phyloP scores from a whole-genome alignment of 2,113 vertebrate species.

The Butastur rufipennis region DNA sequence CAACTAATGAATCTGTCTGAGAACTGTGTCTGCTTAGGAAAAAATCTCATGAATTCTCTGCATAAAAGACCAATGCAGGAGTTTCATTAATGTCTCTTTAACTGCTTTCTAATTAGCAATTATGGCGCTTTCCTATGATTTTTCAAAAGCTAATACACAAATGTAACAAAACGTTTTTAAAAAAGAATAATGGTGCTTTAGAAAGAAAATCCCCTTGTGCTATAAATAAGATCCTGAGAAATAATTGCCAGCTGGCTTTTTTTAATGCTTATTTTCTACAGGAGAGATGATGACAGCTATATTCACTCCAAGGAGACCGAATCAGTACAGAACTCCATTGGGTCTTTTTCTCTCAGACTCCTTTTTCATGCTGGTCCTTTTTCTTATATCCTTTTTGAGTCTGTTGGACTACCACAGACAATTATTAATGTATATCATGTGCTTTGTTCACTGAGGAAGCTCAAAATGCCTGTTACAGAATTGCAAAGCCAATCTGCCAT shows the following conservation, averaged over 20 bases:
- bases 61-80: not conserved
- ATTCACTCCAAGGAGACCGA: not conserved
- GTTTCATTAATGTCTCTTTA: slow-evolving; percentile 36
- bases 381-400: not conserved
- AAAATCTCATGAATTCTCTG: not conserved
- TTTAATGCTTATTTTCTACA: slow-evolving; percentile 33
- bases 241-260: slow-evolving; percentile 15
- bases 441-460: not conserved
- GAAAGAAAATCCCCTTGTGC: slow-evolving; percentile 14
- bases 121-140: not conserved
- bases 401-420: not conserved
- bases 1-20: slow-evolving; percentile 11
- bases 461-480: not conserved
- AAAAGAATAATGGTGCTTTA: not conserved
- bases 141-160: slow-evolving; percentile 17
- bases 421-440: not conserved
- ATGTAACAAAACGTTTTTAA: not conserved
- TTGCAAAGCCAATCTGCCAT: not conserved
- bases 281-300: slow-evolving; percentile 1
- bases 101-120: slow-evolving; percentile 28
- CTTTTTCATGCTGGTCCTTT: not conserved
- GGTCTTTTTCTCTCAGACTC: not conserved
- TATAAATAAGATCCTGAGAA: slow-evolving; percentile 25
- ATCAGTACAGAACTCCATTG: not conserved
- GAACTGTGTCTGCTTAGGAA: not conserved